Evolutionary conservation across 2,888 invertebrate species (phyloP), one percentile per base, ranked within the genome.

Genomic region (Dryobota labecula): DNA sequence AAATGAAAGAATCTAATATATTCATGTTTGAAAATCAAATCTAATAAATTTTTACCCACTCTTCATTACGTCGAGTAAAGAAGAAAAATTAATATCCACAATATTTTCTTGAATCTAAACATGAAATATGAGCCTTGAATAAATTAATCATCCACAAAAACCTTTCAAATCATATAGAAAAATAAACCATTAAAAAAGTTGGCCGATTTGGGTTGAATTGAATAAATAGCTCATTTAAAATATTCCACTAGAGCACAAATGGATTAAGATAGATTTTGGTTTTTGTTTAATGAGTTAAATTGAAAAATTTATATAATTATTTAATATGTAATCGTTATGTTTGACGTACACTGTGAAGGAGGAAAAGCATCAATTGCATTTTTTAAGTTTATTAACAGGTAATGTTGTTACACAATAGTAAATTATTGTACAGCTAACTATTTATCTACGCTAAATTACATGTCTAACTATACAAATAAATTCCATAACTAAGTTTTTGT

Each of bases 41-140:
- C 24, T 38, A 3, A 36, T 51, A 33, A 43, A 60, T 72, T 45
- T 53, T 24, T 24, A 61, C 38, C 4, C 15, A 41, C 5, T 38
- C 30, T 38, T 53, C 24, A 53, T 45, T 30, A 27, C 2, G 27
- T 24, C 15, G 2, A 27, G 18, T 30, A 45, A 61, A 53, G 20
- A 38, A 30, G 41, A 36, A 7, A 47, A 41, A 41, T 11, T 13
- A 27, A 54, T 54, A 27, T 27, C 64, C 4, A 9, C 4, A 54
- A 47, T 56, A 33, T 64, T 41, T 41, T 73, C 30, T 30, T 73
- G 6, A 15, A 61, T 61, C 43, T 73, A 33, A 24, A 6, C 3
- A 62, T 45, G 13, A 45, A 73, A 47, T 47, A 62, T 45, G 24
- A 18, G 13, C 1, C 33, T 27, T 56, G 27, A n/a, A 74, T 33